Conservation (phyloP, 2,113 vertebrate genomes). For the Alces alces region DNA sequence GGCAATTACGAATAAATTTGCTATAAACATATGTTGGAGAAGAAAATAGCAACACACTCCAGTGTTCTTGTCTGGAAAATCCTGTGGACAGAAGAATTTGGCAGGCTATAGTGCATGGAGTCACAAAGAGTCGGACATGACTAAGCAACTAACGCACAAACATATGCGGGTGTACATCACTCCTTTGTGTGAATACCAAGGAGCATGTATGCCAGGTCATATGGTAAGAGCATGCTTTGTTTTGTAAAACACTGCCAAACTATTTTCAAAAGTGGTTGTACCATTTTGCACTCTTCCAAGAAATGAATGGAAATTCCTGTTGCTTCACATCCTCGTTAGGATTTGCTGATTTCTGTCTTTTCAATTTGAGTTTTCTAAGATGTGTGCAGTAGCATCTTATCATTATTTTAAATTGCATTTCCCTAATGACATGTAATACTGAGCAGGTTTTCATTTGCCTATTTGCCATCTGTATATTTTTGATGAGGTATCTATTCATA, state of each 20-base stretch:
- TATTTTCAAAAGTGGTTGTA: neutral
- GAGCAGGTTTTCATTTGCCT: neutral
- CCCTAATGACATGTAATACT: neutral
- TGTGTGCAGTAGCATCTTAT: neutral
- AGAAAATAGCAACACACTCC: neutral
- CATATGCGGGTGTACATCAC: neutral
- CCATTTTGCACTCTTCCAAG: neutral
- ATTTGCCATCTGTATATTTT: neutral
- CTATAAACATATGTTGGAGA: neutral
- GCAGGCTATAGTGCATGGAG: neutral
- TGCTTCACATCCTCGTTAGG: fast-evolving
- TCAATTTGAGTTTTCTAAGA: neutral
- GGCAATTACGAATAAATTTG: neutral
- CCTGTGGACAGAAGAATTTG: neutral
- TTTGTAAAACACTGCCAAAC: neutral
- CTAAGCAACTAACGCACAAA: neutral
- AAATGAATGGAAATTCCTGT: neutral
- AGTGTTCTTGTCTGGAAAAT: neutral
- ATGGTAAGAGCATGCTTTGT: neutral
- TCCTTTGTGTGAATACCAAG: neutral
- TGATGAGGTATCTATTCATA: neutral
- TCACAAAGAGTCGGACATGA: neutral
- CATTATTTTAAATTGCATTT: neutral
- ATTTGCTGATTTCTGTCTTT: neutral
- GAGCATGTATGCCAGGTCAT: neutral